Evolutionary conservation across 1,140 invertebrate species (phyloP).

Genomic region (Eriosoma lanigerum): DNA sequence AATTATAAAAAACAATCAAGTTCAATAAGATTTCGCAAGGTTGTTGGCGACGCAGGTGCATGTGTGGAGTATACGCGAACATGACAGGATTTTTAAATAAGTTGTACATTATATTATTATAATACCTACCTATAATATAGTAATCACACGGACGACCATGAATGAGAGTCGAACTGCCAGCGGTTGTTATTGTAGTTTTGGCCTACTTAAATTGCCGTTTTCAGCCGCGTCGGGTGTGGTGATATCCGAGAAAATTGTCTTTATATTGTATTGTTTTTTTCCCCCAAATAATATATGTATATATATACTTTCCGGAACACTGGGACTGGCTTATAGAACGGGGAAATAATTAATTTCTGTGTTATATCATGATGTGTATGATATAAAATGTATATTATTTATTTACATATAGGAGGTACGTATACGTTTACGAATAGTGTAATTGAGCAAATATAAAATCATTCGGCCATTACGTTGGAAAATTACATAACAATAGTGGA

Average conservation of each 20-base stretch:
- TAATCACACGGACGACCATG: conserved; percentile 1
- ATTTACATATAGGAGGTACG: neutral
- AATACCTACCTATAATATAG: no score
- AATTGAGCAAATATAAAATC: conserved; percentile 45
- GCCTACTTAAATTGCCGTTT: conserved; percentile 29
- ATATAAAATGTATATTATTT: no score
- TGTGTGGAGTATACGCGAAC: neutral
- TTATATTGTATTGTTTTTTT: conserved; percentile 18
- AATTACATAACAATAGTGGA: conserved; percentile 17
- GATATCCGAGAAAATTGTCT: conserved; percentile 21
- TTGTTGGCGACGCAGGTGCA: conserved; percentile 24
- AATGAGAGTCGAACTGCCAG: conserved; percentile 31
- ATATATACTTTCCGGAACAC: conserved; percentile 14
- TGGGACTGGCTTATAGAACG: neutral
- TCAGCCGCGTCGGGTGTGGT: conserved; percentile 23
- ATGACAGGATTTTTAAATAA: conserved; percentile 37
- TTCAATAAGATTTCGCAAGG: conserved; percentile 45
- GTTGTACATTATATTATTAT: no score
- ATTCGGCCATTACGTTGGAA: conserved; percentile 13
- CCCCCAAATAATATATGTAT: neutral
- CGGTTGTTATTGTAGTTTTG: conserved; percentile 34
- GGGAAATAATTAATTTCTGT: conserved; percentile 1
- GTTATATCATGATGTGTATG: neutral
- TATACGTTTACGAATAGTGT: neutral
- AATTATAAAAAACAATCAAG: conserved; percentile 43